Conservation (phyloP, 2,797 vertebrate species). For the Huso huso region DNA sequence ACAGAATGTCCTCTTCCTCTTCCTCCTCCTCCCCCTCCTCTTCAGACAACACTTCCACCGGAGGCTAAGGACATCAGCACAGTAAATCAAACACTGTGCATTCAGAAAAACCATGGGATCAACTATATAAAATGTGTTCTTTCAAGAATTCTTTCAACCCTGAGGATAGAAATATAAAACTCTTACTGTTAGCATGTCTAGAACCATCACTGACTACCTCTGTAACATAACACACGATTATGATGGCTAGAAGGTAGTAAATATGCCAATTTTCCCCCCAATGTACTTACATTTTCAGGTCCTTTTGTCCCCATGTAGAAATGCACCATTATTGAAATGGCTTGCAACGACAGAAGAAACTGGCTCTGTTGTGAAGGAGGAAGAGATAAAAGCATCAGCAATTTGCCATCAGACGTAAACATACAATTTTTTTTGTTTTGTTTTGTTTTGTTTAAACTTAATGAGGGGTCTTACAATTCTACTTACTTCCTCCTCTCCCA, state of each 20-base stretch:
- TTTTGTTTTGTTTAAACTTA: too few relatives aligned
- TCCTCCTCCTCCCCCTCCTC: constrained; percentile 96
- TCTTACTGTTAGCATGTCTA: not conserved
- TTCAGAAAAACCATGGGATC: not conserved
- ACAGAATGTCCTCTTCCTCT: constrained; percentile 94
- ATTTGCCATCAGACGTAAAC: not conserved
- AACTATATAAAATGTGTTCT: not conserved
- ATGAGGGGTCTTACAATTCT: not conserved
- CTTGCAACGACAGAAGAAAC: constrained; percentile 92
- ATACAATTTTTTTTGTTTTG: too few relatives aligned
- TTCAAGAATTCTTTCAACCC: not conserved
- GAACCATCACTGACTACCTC: too few relatives aligned
- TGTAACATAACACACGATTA: too few relatives aligned
- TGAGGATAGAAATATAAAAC: not conserved
- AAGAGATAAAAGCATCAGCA: not conserved
- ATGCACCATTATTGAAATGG: constrained; percentile 97
- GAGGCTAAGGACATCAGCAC: constrained; percentile 59
- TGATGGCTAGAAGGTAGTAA: too few relatives aligned
- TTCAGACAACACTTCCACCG: constrained; percentile 95
- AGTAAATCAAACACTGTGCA: not conserved
- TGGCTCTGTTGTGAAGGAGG: constrained; percentile 69
- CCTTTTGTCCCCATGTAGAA: constrained; percentile 99
- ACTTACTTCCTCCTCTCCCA: constrained; percentile 95
- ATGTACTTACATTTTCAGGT: constrained; percentile 84
- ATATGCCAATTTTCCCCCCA: too few relatives aligned